phyloP scores from a whole-genome alignment of 2,888 invertebrate genomes.

The Priocnemis perturbator region DNA sequence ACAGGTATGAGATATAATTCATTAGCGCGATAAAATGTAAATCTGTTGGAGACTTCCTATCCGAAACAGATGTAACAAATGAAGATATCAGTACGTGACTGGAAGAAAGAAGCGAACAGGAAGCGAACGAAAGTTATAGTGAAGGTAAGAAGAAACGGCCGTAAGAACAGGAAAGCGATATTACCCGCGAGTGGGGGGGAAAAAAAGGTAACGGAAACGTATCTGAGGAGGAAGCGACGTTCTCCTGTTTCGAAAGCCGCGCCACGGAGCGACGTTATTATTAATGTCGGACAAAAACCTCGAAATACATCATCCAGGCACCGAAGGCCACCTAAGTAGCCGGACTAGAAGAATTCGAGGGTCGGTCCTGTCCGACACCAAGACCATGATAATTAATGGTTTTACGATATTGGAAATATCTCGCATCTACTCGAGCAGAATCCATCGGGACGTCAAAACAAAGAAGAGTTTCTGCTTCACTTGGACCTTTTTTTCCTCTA shows the following conservation, averaged over 20 bases:
- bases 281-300: conserved; percentile 68
- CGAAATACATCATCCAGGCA: conserved; percentile 66
- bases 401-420: conserved; percentile 70
- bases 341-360: conserved; percentile 45
- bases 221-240: neutral
- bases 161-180: neutral
- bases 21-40: no score
- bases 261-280: conserved; percentile 59
- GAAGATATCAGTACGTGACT: neutral
- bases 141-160: neutral
- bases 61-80: no score
- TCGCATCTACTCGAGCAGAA: conserved; percentile 56
- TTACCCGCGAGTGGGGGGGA: neutral
- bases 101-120: neutral
- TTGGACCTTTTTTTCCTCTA: neutral
- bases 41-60: no score
- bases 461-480: conserved; percentile 19
- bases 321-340: conserved; percentile 70
- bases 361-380: conserved; percentile 54
- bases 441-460: conserved; percentile 49
- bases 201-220: neutral
- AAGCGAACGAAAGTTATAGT: neutral
- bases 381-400: conserved; percentile 68
- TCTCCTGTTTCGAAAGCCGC: conserved; percentile 25
- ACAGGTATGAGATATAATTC: no score